Conservation (phyloP, 2,113 vertebrate species). For the Rhegmatorhina hoffmannsi region DNA sequence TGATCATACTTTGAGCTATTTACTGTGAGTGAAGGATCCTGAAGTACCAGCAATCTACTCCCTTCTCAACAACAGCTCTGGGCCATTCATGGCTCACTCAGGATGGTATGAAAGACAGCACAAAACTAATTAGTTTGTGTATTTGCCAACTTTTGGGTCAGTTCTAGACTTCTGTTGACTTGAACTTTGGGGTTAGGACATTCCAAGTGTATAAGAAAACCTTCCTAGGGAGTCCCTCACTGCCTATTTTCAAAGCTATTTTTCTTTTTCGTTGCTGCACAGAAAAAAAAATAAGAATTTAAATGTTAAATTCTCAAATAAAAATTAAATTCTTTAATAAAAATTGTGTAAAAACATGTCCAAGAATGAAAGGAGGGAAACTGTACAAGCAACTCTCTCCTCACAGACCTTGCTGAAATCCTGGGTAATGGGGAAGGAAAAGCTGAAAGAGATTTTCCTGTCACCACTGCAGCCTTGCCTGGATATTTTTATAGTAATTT, state of each 20-base stretch:
- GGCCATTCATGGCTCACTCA: neutral
- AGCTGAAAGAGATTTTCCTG: neutral
- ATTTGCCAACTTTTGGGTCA: neutral
- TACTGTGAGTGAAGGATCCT: neutral
- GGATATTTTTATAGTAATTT: slow-evolving; percentile 14
- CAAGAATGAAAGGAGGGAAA: neutral
- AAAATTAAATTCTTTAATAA: neutral
- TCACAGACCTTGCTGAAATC: neutral
- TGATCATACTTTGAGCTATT: neutral
- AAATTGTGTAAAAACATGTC: neutral
- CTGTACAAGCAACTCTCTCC: neutral
- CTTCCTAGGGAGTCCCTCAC: neutral
- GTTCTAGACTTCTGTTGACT: neutral
- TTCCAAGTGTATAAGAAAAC: neutral
- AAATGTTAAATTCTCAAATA: neutral
- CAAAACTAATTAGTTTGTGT: neutral
- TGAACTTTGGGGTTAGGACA: neutral
- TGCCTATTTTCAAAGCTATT: neutral
- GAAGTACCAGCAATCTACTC: neutral
- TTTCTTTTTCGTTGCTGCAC: neutral
- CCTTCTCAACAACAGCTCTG: neutral
- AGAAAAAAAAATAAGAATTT: neutral
- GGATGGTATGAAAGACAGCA: neutral
- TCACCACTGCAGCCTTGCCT: neutral
- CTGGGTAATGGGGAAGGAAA: neutral